phyloP scores from a whole-genome alignment of 92 coral and sea anemone species.

The Palythoa heliodiscus region DNA sequence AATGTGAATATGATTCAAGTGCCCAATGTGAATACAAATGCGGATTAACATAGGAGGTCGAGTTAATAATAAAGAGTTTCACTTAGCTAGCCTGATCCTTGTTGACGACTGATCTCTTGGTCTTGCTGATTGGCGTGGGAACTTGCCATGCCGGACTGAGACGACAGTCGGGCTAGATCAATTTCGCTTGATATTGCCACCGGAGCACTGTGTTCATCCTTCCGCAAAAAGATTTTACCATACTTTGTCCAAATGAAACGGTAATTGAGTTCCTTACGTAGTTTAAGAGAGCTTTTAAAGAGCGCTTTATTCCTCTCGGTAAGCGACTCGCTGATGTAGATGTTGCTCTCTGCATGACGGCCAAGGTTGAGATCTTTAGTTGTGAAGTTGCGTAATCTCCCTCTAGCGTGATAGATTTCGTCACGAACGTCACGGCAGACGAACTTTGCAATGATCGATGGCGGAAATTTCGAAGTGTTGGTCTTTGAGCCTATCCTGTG shows the following conservation, averaged over 20 bases:
- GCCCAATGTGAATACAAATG: conserved; percentile 27
- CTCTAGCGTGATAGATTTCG: conserved; percentile 27
- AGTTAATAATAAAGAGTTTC: conserved; percentile 23
- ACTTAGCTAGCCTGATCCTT: conserved; percentile 22
- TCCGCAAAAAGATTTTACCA: conserved; percentile 10
- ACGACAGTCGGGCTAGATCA: conserved; percentile 25
- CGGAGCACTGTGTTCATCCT: conserved; percentile 24
- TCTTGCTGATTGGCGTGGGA: conserved; percentile 16
- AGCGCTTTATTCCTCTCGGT: conserved; percentile 24
- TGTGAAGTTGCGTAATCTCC: conserved; percentile 18
- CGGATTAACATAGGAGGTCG: conserved; percentile 25
- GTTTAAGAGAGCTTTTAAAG: conserved; percentile 14
- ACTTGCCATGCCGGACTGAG: conserved; percentile 26
- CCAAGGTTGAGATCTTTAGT: conserved; percentile 41
- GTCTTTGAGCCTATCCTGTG: conserved; percentile 10
- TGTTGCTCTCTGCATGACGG: conserved; percentile 25
- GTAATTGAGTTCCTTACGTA: conserved; percentile 32
- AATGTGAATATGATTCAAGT: conserved; percentile 28
- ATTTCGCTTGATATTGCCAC: conserved; percentile 18
- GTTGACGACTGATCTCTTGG: conserved; percentile 23
- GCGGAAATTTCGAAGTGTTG: conserved; percentile 16
- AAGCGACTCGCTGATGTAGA: conserved; percentile 36
- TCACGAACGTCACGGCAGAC: conserved; percentile 23
- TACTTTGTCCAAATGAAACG: conserved; percentile 30
- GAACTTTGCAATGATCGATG: conserved; percentile 28